Base-by-base conservation (phyloP, 64 coral and sea anemone species). In the Acropora yongei region DNA sequence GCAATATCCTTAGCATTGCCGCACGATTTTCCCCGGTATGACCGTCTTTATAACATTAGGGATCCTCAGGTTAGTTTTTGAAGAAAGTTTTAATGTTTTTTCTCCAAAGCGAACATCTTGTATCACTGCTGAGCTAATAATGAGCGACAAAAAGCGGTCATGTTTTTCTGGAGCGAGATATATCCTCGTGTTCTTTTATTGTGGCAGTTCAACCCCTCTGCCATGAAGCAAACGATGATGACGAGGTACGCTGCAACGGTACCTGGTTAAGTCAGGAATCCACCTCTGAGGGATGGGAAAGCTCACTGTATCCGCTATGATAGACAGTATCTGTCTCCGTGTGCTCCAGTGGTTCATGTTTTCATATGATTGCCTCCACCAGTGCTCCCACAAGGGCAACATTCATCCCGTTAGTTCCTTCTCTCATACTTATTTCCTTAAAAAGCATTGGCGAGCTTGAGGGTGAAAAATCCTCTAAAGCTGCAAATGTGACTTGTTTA, bases 61-160 rank as follows among this genome's bases (percentile, higher is more conserved):
- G 30, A 88, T 48, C 17, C 14, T 65, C 44, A 79, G 61, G 9
- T 89, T 75, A 0, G 17, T 44, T 30, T 78, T 78, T 0, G 51
- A 57, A 1, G 74, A 65, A 20, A 79, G 72, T 76, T 89, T 78
- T 7, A 89, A 19, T 40, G 75, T 77, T 89, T 78, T 89, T 46
- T 89, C 74, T 1, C 87, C 87, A 76, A 89, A 89, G 44, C 75
- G 74, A 9, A 89, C 16, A 65, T 89, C 49, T 78, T 79, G 87
- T 30, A 79, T n/a, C 2, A 89, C 10, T 5, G 6, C 6, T 10
- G 51, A 5, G 10, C 51, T 55, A 8, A 10, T 55, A 8, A 55
- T 55, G 0, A 55, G 10, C 6, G 6, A 5, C 6, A 55, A 10
- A 10, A 55, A 55, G 51, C 10, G 6, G 51, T 55, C 51, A 1